phyloP scores from a whole-genome alignment of 2,113 vertebrate species.

The Poeciliopsis turrubarensis region DNA sequence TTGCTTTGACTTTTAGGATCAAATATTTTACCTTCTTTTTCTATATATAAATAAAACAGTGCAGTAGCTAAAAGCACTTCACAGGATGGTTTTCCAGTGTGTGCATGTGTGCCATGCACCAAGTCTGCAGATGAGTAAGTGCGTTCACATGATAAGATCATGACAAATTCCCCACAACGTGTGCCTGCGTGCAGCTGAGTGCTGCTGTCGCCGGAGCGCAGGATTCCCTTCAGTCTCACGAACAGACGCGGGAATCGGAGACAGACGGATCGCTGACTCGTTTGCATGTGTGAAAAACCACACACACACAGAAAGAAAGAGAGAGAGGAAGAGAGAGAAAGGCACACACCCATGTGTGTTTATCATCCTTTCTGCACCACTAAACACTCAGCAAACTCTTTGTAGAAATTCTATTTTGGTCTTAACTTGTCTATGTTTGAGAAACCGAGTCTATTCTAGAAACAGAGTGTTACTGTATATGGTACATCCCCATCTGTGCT shows the following conservation, averaged over 20 bases:
- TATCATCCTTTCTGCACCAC: constrained; percentile 57
- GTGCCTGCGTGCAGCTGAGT: constrained; percentile 10
- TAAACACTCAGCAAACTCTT: constrained; percentile 53
- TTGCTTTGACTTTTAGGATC: no score
- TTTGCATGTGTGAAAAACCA: constrained; percentile 30
- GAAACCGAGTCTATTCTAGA: constrained; percentile 50
- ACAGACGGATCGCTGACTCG: constrained; percentile 34
- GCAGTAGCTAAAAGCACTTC: not conserved
- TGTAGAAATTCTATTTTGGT: constrained; percentile 65
- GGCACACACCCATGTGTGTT: constrained; percentile 31
- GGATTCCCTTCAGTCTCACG: constrained; percentile 59
- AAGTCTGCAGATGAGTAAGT: constrained; percentile 23
- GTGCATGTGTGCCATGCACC: not conserved
- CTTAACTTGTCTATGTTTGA: constrained; percentile 53
- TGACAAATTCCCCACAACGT: not conserved
- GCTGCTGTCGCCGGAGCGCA: constrained; percentile 5
- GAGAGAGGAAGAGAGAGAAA: not conserved
- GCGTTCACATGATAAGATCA: constrained; percentile 38
- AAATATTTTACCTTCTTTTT: not conserved
- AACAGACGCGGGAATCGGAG: constrained; percentile 29
- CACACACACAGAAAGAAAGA: constrained; percentile 18
- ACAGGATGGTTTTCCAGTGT: no score
- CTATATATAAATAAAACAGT: not conserved
- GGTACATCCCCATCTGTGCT: constrained; percentile 43
- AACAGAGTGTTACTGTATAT: constrained; percentile 58